Evolutionary conservation across 1,140 invertebrate species (phyloP).

Genomic region (Drosophila setifemur): DNA sequence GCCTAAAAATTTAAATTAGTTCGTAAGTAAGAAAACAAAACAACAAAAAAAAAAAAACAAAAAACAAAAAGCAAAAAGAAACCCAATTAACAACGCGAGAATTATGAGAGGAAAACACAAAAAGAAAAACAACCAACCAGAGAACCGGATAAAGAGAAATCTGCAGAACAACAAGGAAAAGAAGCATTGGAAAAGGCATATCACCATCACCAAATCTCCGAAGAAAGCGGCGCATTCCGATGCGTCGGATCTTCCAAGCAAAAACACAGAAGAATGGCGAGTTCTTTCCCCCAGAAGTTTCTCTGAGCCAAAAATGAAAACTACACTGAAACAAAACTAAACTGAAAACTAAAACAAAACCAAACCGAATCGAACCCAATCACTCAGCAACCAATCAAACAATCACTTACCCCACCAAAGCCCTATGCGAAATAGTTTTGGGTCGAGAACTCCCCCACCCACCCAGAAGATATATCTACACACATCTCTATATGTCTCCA

Average conservation of each 20-base stretch:
- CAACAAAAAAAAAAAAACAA: slow-evolving; percentile 10
- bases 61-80: slow-evolving; percentile 7
- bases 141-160: slow-evolving; percentile 16
- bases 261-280: not conserved
- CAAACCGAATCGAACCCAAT: slow-evolving; percentile 6
- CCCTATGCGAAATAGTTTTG: slow-evolving; percentile 32
- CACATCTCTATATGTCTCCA: no score
- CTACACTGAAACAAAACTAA: not conserved
- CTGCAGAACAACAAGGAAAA: not conserved
- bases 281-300: slow-evolving; percentile 4
- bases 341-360: not conserved
- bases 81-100: no score
- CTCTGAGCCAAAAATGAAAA: not conserved
- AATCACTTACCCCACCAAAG: slow-evolving; percentile 32
- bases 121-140: slow-evolving; percentile 5
- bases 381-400: slow-evolving; percentile 27
- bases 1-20: slow-evolving; percentile 27
- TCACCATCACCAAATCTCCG: slow-evolving; percentile 17
- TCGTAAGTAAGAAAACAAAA: slow-evolving; percentile 21
- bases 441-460: slow-evolving; percentile 37
- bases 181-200: slow-evolving; percentile 22
- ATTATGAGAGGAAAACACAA: slow-evolving; percentile 1
- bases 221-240: not conserved
- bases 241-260: not conserved
- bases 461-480: slow-evolving; percentile 14